These are phyloP conservation scores for Timema podura DNA, from an alignment of 2,888 invertebrate genomes.

Conservation along the genomic window DNA sequence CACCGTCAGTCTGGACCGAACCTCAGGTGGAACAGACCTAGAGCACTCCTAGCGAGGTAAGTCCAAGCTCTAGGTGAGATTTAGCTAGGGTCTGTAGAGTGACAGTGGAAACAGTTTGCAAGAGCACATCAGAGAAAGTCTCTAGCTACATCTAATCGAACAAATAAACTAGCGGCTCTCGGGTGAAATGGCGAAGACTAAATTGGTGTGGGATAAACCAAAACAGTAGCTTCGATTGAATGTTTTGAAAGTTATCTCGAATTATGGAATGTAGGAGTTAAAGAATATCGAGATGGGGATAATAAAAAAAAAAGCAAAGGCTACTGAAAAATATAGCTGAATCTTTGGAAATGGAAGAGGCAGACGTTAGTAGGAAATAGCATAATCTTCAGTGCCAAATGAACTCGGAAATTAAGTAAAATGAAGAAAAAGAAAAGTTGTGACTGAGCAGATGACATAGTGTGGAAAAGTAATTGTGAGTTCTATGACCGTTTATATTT, in stretches of 20 bases:
- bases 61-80: background rate
- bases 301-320: background rate
- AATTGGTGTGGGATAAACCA: background rate
- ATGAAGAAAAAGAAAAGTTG: background rate
- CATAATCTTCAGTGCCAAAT: background rate
- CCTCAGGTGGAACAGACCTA: background rate
- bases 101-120: constrained; percentile 9
- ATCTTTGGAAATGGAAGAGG: background rate
- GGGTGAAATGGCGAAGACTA: background rate
- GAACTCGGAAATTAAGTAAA: background rate
- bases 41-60: constrained; percentile 2
- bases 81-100: background rate
- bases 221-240: background rate
- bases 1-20: no score
- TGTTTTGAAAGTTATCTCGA: background rate
- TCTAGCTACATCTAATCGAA: background rate
- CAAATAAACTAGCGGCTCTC: background rate
- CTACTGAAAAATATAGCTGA: background rate
- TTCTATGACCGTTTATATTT: background rate
- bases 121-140: background rate
- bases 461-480: background rate
- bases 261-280: constrained; percentile 1
- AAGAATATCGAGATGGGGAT: background rate
- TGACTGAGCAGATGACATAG: background rate
- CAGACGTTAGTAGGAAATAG: background rate